These are phyloP conservation scores for Tamandua tetradactyla DNA, from an alignment of 2,797 vertebrate species.

Conservation along the genomic window DNA sequence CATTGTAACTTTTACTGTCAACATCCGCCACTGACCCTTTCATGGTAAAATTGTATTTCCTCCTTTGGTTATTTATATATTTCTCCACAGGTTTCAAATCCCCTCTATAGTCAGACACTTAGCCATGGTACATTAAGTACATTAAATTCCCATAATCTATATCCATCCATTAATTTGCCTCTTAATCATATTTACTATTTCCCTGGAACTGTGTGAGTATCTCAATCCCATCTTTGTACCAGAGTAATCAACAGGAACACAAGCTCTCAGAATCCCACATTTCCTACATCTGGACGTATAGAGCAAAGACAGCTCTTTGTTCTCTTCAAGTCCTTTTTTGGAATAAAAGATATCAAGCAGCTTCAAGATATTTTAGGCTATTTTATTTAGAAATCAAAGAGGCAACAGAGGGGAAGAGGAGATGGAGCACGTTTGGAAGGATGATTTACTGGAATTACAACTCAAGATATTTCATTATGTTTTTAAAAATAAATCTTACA, in stretches of 20 bases:
- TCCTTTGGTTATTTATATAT: background rate
- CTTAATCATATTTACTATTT: conserved; percentile 33
- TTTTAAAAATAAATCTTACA: background rate
- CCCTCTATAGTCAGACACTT: background rate
- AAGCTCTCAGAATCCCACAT: background rate
- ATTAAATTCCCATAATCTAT: conserved; percentile 3
- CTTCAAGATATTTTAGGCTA: background rate
- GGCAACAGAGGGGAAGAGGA: background rate
- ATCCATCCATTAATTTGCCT: conserved; percentile 19
- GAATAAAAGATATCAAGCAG: background rate
- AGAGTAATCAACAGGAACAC: background rate
- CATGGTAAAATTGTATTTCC: background rate
- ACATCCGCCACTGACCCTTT: background rate
- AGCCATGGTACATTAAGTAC: conserved; percentile 29
- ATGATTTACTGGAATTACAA: background rate
- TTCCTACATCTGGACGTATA: background rate
- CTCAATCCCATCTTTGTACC: background rate
- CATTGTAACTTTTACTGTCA: background rate
- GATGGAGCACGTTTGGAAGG: background rate
- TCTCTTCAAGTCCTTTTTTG: background rate
- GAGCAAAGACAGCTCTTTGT: background rate
- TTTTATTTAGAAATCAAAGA: conserved; percentile 6
- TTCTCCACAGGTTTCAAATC: background rate
- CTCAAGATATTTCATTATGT: background rate
- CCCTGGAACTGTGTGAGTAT: conserved; percentile 1